phyloP scores from a whole-genome alignment of 2,888 invertebrate species.

The Poecilus cupreus region DNA sequence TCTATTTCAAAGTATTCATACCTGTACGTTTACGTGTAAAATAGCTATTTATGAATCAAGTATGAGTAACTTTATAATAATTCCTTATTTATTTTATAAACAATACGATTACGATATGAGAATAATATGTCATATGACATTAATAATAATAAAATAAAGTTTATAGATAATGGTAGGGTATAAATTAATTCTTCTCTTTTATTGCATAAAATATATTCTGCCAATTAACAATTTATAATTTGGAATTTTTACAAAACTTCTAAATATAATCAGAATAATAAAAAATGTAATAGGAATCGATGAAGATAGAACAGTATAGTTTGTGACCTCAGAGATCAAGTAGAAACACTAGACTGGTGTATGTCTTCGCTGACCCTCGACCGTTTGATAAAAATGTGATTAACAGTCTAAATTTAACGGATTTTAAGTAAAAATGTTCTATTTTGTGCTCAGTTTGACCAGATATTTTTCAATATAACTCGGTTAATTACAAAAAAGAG shows the following conservation, averaged over 20 bases:
- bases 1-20: too few relatives aligned
- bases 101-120: not conserved
- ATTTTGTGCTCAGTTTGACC: not conserved
- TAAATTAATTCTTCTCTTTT: too few relatives aligned
- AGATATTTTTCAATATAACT: too few relatives aligned
- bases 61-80: not conserved
- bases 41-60: too few relatives aligned
- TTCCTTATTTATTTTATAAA: conserved; percentile 1
- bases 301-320: not conserved
- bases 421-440: conserved; percentile 39
- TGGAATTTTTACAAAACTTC: too few relatives aligned
- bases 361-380: conserved; percentile 14
- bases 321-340: not conserved
- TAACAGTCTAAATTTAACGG: conserved; percentile 23
- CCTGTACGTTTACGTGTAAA: too few relatives aligned
- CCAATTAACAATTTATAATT: too few relatives aligned
- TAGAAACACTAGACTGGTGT: not conserved
- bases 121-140: too few relatives aligned
- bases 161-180: not conserved
- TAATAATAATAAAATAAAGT: not conserved
- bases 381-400: conserved; percentile 42
- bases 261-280: too few relatives aligned
- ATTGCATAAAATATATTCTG: too few relatives aligned
- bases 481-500: too few relatives aligned
- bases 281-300: too few relatives aligned